Evolutionary conservation across 1,140 invertebrate genomes (phyloP).

Genomic region (Ericerus pela): DNA sequence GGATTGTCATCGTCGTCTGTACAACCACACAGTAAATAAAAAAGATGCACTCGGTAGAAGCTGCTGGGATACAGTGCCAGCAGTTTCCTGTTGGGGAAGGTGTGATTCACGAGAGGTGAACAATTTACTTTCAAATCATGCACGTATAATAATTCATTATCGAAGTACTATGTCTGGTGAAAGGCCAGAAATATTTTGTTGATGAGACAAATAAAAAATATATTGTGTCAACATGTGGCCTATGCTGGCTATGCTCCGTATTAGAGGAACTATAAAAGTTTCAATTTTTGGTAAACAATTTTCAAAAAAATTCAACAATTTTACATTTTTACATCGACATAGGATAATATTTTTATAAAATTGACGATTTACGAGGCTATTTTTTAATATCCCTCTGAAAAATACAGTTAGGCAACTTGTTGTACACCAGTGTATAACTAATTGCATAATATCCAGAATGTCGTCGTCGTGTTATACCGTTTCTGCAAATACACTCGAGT

Average conservation of each 20-base stretch:
- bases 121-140: neutral
- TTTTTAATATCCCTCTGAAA: too few species aligned
- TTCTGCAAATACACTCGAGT: too few species aligned
- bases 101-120: constrained; percentile 63
- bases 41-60: constrained; percentile 43
- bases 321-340: too few species aligned
- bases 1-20: constrained; percentile 35
- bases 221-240: neutral
- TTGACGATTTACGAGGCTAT: too few species aligned
- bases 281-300: neutral
- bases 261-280: neutral
- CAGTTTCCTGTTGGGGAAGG: constrained; percentile 64
- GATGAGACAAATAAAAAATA: neutral
- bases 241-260: neutral
- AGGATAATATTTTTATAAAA: too few species aligned
- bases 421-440: too few species aligned
- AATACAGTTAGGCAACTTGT: too few species aligned
- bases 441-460: too few species aligned
- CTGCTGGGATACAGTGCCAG: constrained; percentile 55
- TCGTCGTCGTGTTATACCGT: too few species aligned
- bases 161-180: neutral
- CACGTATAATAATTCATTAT: neutral
- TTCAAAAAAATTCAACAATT: too few species aligned
- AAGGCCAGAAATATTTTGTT: neutral
- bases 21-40: constrained; percentile 36